These are phyloP conservation scores for Valencia hispanica DNA, from an alignment of 2,797 vertebrate species.

Conservation along the genomic window DNA sequence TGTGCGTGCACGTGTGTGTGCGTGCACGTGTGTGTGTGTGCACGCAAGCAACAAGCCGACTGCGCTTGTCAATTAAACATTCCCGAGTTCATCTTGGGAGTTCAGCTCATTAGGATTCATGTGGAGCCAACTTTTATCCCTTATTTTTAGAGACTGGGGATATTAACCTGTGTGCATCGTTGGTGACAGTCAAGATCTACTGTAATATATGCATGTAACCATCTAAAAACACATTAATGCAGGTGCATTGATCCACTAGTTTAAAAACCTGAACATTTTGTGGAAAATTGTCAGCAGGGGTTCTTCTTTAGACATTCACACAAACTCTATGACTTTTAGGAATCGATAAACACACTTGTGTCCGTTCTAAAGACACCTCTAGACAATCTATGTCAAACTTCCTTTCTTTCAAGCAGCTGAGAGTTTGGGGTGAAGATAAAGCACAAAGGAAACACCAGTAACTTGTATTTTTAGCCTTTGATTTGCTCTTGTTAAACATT, in stretches of 20 bases:
- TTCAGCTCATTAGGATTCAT: slow-evolving; percentile 66
- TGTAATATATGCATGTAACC: not conserved
- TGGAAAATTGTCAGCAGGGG: not conserved
- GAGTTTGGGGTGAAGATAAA: not conserved
- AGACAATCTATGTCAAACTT: not conserved
- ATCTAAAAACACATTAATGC: not conserved
- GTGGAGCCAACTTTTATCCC: slow-evolving; percentile 47
- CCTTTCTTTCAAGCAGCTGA: not conserved
- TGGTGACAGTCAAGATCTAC: not conserved
- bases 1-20: slow-evolving; percentile 30
- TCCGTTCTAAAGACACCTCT: too few relatives aligned
- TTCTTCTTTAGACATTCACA: not conserved
- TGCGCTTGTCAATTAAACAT: slow-evolving; percentile 74
- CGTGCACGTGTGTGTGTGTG: slow-evolving; percentile 23
- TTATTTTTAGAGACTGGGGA: slow-evolving; percentile 27
- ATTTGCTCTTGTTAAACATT: not conserved
- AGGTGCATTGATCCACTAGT: not conserved
- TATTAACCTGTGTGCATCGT: slow-evolving; percentile 20
- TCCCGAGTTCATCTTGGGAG: slow-evolving; percentile 54
- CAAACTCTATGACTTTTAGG: not conserved
- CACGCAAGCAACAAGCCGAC: slow-evolving; percentile 43
- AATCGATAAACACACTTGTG: too few relatives aligned
- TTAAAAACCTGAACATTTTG: not conserved
- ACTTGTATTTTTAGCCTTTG: not conserved
- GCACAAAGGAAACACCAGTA: not conserved